Conservation (phyloP, 2,888 invertebrate genomes). For the Perithous albicinctus region DNA sequence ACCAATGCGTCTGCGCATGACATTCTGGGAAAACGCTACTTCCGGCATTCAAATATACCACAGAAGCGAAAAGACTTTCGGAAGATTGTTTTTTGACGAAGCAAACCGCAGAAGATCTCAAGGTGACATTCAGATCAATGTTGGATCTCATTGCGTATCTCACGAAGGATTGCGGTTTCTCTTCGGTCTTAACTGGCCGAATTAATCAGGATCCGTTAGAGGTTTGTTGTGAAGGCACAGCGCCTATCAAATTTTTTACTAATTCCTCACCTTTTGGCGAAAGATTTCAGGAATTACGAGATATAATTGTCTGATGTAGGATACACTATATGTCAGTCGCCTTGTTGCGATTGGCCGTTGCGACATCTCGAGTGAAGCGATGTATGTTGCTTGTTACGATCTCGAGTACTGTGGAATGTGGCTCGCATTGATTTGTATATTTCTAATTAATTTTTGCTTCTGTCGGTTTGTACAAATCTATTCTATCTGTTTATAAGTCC, state of each 20-base stretch:
- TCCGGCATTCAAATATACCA: too few species aligned
- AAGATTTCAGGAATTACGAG: not conserved
- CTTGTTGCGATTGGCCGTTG: not conserved
- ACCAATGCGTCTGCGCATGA: too few species aligned
- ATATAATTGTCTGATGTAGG: slow-evolving; percentile 3
- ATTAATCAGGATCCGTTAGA: slow-evolving; percentile 3
- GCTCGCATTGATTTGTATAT: slow-evolving; percentile 13
- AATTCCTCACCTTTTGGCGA: not conserved
- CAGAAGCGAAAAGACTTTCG: slow-evolving; percentile 48
- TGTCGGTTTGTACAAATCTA: not conserved
- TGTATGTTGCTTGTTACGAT: too few species aligned
- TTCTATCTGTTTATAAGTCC: slow-evolving; percentile 12
- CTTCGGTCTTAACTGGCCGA: not conserved
- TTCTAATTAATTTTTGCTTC: slow-evolving; percentile 5
- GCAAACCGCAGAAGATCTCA: slow-evolving; percentile 67
- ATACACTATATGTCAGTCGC: not conserved
- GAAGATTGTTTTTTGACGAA: slow-evolving; percentile 61
- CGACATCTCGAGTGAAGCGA: slow-evolving; percentile 1
- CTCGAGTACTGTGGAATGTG: slow-evolving; percentile 21
- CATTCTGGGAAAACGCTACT: too few species aligned
- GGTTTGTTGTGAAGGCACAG: not conserved
- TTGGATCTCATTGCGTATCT: slow-evolving; percentile 64
- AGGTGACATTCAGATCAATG: slow-evolving; percentile 68
- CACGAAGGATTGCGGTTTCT: slow-evolving; percentile 31
- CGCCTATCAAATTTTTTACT: not conserved